phyloP scores from a whole-genome alignment of 2,888 invertebrate species.

The Lasioglossum figueresi region DNA sequence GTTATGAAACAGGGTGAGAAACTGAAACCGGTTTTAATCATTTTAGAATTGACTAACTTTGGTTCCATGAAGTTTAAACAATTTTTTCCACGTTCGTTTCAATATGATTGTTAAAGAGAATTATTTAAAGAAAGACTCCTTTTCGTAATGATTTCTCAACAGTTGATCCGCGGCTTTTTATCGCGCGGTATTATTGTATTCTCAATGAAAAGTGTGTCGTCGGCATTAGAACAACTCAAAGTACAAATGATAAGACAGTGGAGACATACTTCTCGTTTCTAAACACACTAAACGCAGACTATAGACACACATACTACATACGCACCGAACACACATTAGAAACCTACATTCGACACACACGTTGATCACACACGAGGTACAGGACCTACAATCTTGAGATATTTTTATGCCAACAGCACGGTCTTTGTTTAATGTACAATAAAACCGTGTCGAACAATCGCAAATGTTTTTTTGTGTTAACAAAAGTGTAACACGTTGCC shows the following conservation, averaged over 20 bases:
- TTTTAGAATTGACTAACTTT: too few species aligned
- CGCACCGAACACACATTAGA: background rate
- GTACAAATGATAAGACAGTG: background rate
- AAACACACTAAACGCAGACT: background rate
- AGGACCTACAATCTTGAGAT: background rate
- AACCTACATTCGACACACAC: background rate
- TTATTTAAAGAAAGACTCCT: background rate
- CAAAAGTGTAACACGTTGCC: too few species aligned
- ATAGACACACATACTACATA: background rate
- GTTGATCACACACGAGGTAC: background rate
- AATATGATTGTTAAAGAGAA: background rate
- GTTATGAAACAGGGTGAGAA: too few species aligned
- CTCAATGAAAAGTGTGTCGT: background rate
- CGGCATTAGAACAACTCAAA: background rate
- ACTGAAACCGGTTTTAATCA: too few species aligned
- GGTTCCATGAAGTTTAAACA: too few species aligned
- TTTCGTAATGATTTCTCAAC: background rate
- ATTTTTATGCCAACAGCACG: background rate
- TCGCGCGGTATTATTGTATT: background rate
- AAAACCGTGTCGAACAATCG: background rate
- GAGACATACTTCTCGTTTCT: background rate
- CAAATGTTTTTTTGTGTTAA: background rate
- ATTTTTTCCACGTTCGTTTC: background rate
- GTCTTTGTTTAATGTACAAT: background rate
- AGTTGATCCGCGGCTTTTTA: background rate